Percentiles rank a stretch among this genome's conserved stretches.
Evolutionary conservation across 1,140 invertebrate genomes (phyloP).

Genomic region (Drosophila mojavensis): DNA sequence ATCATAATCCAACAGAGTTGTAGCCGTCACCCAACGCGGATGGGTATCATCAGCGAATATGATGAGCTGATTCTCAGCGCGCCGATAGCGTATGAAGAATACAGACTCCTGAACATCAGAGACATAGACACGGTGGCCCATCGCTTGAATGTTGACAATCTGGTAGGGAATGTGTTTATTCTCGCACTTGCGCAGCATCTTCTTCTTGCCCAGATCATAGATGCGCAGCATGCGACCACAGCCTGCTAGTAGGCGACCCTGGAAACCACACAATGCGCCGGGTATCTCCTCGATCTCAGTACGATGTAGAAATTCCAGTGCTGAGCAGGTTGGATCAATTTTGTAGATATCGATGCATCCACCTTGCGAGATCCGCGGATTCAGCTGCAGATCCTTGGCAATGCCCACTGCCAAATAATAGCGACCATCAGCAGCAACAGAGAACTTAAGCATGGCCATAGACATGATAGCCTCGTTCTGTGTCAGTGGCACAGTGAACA

Average conservation of each 20-base stretch:
- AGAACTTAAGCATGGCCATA: constrained; percentile 89
- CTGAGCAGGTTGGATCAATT: constrained; percentile 88
- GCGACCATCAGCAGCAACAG: constrained; percentile 72
- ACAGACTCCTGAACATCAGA: constrained; percentile 99
- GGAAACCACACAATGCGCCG: constrained; percentile 94
- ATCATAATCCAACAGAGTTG: constrained; percentile 97
- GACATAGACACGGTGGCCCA: constrained; percentile 97
- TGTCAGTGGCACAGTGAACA: constrained; percentile 92
- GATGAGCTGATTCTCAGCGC: constrained; percentile 98
- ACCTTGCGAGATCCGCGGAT: constrained; percentile 86
- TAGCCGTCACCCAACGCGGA: constrained; percentile 97
- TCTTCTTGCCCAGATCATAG: constrained; percentile 99
- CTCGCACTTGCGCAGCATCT: constrained; percentile 98
- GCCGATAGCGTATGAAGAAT: constrained; percentile 97
- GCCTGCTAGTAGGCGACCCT: constrained; percentile 95
- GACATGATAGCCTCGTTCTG: constrained; percentile 97
- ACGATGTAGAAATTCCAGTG: constrained; percentile 96
- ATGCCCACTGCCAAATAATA: constrained; percentile 89
- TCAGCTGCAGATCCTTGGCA: constrained; percentile 95
- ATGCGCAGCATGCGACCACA: constrained; percentile 96
- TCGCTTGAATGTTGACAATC: constrained; percentile 96
- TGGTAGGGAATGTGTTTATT: constrained; percentile 99
- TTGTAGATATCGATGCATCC: constrained; percentile 84
- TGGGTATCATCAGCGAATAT: constrained; percentile 99
- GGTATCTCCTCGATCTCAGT: constrained; percentile 98